phyloP scores from a whole-genome alignment of 2,888 invertebrate species.

The Icerya purchasi region DNA sequence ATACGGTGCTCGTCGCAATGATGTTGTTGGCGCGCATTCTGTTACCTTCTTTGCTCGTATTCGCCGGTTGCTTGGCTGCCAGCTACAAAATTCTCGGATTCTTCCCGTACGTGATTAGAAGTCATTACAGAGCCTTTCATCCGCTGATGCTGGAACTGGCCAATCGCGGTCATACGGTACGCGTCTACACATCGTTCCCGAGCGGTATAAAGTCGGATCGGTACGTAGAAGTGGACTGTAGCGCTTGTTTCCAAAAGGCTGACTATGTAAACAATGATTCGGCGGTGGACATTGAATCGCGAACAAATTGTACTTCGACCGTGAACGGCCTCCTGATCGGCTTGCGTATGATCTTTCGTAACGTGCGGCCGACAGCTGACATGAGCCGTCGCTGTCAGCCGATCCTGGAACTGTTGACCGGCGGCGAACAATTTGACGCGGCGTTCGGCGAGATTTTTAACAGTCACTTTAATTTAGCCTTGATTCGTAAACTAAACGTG shows the following conservation, averaged over 20 bases:
- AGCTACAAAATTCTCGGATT: constrained; percentile 11
- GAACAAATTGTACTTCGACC: not conserved
- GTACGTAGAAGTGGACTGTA: not conserved
- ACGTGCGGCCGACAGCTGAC: not conserved
- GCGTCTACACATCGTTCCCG: constrained; percentile 7
- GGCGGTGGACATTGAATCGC: not conserved
- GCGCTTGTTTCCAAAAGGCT: not conserved
- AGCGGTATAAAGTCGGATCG: no score
- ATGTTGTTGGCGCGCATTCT: no score
- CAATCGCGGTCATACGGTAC: constrained; percentile 11
- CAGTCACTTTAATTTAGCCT: constrained; percentile 43
- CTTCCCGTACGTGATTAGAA: constrained; percentile 7
- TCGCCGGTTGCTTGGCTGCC: not conserved
- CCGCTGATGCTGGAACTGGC: constrained; percentile 10
- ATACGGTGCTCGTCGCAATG: no score
- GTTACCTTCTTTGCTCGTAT: not conserved
- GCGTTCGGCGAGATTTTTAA: constrained; percentile 48
- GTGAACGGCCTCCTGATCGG: not conserved
- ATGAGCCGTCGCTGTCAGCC: not conserved
- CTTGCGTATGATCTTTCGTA: not conserved
- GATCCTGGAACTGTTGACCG: not conserved
- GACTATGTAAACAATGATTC: not conserved
- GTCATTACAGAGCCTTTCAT: constrained; percentile 9
- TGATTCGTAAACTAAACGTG: constrained; percentile 38
- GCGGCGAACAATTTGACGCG: constrained; percentile 28